Conservation (phyloP, 2,797 vertebrate species). For the Siniperca scherzeri region DNA sequence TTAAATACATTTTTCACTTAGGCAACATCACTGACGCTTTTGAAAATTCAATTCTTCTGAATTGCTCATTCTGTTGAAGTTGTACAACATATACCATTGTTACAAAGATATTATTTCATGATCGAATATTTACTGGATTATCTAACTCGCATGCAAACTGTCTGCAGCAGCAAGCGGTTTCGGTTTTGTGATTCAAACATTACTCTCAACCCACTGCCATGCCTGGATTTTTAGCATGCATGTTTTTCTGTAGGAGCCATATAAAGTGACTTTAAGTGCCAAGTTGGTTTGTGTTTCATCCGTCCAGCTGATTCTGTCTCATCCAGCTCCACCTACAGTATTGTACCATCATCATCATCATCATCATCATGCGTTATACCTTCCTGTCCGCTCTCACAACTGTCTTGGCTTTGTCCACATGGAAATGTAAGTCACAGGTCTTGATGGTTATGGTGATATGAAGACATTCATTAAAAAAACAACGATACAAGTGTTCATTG, state of each 20-base stretch:
- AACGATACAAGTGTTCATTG: too few species aligned
- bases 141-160: neutral
- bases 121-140: neutral
- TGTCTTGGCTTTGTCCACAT: neutral
- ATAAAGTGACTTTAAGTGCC: neutral
- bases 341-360: neutral
- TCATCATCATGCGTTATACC: neutral
- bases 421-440: neutral
- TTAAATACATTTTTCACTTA: neutral
- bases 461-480: neutral
- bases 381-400: accelerated
- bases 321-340: neutral
- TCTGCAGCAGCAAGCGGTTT: neutral
- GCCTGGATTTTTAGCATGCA: neutral
- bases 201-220: neutral
- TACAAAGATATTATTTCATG: neutral
- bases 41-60: neutral
- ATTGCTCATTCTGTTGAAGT: neutral
- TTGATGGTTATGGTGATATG: neutral
- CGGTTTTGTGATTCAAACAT: neutral
- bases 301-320: neutral
- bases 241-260: neutral
- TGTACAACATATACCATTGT: too few species aligned
- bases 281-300: neutral
- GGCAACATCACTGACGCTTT: neutral